Conservation (phyloP, 1,140 invertebrate genomes). For the Caerostris darwini region DNA sequence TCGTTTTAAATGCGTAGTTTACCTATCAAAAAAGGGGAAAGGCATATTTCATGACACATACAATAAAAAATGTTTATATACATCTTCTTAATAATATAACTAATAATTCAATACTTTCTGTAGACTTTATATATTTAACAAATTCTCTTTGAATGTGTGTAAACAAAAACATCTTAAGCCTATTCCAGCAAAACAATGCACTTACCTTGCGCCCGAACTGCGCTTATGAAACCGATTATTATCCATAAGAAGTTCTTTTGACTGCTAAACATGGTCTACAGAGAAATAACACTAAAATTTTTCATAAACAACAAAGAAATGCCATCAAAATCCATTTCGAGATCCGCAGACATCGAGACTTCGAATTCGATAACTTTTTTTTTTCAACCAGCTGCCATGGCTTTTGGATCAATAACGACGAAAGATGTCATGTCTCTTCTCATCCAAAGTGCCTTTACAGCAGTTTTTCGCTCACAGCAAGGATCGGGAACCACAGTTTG, state of each 20-base stretch:
- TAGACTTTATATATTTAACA: no score
- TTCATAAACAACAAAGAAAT: conserved; percentile 42
- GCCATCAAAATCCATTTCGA: conserved; percentile 52
- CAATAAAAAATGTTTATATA: background rate
- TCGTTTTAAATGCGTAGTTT: background rate
- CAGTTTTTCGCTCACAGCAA: background rate
- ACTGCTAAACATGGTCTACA: conserved; percentile 48
- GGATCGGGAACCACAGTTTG: background rate
- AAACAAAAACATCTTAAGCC: conserved; percentile 56
- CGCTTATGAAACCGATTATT: conserved; percentile 21
- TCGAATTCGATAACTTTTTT: background rate
- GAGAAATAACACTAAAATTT: conserved; percentile 36
- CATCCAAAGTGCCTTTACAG: background rate
- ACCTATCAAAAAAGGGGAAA: background rate
- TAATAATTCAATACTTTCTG: background rate
- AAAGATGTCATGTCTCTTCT: conserved; percentile 65
- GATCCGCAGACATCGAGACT: background rate
- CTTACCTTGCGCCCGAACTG: conserved; percentile 66
- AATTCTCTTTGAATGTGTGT: background rate
- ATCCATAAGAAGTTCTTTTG: conserved; percentile 37
- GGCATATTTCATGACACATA: background rate
- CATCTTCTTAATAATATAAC: no score
- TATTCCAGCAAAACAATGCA: conserved; percentile 30
- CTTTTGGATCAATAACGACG: conserved; percentile 75
- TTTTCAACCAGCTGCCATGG: conserved; percentile 74